Evolutionary conservation across 2,113 vertebrate genomes (phyloP).

Genomic region (Plestiodon gilberti): DNA sequence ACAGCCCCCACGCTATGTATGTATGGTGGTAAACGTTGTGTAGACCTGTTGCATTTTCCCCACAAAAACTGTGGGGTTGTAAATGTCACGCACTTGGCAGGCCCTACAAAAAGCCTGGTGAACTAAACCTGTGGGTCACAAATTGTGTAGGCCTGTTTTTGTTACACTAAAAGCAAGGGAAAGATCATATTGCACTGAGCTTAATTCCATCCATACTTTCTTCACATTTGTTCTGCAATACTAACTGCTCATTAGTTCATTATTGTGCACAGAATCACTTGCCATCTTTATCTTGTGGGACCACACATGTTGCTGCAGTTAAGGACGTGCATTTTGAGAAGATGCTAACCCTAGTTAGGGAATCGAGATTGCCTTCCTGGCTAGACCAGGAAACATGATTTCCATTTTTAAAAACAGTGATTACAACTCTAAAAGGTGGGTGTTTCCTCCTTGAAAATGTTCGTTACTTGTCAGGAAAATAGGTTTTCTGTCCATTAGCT

Average conservation of each 20-base stretch:
- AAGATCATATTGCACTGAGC: not conserved
- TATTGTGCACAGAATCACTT: not conserved
- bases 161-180: not conserved
- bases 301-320: not conserved
- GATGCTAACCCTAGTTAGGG: not conserved
- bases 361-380: not conserved
- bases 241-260: not conserved
- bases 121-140: not conserved
- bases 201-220: not conserved
- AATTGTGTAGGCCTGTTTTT: not conserved
- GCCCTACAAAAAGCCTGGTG: not conserved
- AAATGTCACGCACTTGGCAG: not conserved
- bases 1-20: not conserved
- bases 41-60: not conserved
- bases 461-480: constrained; percentile 1
- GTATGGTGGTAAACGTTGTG: not conserved
- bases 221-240: not conserved
- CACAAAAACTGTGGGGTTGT: not conserved
- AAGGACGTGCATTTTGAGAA: not conserved
- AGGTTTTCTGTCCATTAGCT: not conserved
- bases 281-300: not conserved
- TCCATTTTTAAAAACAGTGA: not conserved
- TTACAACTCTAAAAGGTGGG: not conserved
- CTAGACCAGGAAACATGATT: not conserved
- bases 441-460: not conserved